Conservation (phyloP, 2,888 invertebrate species). For the Crocallis elinguaria region DNA sequence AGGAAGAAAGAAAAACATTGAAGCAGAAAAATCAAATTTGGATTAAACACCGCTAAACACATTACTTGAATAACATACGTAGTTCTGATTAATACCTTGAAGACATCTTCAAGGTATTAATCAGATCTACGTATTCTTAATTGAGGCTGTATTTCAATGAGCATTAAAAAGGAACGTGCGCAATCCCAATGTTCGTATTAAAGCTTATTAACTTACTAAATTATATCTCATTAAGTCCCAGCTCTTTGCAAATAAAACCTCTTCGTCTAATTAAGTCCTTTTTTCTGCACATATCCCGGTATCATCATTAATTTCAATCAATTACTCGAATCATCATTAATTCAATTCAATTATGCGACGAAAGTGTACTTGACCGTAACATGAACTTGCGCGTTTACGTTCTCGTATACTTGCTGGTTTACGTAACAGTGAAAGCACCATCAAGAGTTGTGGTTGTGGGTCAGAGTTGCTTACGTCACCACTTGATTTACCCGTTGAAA, state of each 20-base stretch:
- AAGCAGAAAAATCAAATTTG: too few relatives aligned
- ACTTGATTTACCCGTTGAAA: constrained; percentile 35
- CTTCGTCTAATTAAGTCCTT: constrained; percentile 3
- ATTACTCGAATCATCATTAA: constrained; percentile 16
- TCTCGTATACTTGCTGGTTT: constrained; percentile 41
- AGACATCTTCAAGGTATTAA: background rate
- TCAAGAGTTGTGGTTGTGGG: constrained; percentile 32
- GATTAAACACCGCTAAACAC: too few relatives aligned
- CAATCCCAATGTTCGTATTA: background rate
- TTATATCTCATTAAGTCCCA: constrained; percentile 8
- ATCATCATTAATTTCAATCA: constrained; percentile 15
- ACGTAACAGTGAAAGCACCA: constrained; percentile 53
- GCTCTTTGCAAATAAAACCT: background rate
- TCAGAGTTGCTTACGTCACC: constrained; percentile 38
- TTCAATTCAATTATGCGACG: constrained; percentile 8
- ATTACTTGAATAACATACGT: too few relatives aligned
- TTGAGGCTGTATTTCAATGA: background rate
- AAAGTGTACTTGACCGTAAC: constrained; percentile 30
- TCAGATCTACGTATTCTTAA: background rate
- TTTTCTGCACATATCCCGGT: background rate
- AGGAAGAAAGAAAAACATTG: too few relatives aligned
- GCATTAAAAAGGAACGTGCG: background rate
- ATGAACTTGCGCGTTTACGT: constrained; percentile 18
- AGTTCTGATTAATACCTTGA: too few relatives aligned
- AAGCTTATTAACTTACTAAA: constrained; percentile 6